Conservation (phyloP, 2,797 vertebrate genomes). For the Scomberomorus guttatus region DNA sequence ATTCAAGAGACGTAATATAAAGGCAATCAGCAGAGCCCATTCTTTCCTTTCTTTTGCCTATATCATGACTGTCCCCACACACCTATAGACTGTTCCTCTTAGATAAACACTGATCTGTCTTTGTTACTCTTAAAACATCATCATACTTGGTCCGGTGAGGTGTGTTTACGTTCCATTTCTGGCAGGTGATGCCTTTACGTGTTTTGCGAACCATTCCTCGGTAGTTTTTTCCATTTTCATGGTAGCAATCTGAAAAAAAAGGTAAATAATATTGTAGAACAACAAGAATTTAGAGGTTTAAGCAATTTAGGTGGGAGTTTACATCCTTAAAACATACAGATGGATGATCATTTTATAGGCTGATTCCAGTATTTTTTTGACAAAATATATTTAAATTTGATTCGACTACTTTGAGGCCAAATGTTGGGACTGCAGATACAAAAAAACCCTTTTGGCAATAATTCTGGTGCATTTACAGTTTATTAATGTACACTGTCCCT, state of each 20-base stretch:
- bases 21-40: not conserved
- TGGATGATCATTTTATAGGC: no score
- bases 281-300: no score
- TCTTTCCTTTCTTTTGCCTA: not conserved
- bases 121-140: not conserved
- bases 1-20: not conserved
- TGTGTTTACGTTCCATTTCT: conserved; percentile 90
- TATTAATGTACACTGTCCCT: not conserved
- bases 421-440: no score
- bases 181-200: conserved; percentile 94
- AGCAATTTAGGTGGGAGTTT: no score
- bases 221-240: conserved; percentile 90
- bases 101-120: not conserved
- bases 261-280: no score
- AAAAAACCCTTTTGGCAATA: no score
- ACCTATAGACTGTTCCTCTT: not conserved
- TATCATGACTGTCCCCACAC: not conserved
- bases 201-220: conserved; percentile 91
- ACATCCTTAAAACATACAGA: no score
- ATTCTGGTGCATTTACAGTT: no score
- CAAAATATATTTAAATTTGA: not conserved
- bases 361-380: not conserved
- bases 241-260: conserved; percentile 87
- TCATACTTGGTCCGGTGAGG: conserved; percentile 91
- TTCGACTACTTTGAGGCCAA: no score